Base-by-base conservation (phyloP, 2,113 vertebrate genomes). In the Falco punctatus region DNA sequence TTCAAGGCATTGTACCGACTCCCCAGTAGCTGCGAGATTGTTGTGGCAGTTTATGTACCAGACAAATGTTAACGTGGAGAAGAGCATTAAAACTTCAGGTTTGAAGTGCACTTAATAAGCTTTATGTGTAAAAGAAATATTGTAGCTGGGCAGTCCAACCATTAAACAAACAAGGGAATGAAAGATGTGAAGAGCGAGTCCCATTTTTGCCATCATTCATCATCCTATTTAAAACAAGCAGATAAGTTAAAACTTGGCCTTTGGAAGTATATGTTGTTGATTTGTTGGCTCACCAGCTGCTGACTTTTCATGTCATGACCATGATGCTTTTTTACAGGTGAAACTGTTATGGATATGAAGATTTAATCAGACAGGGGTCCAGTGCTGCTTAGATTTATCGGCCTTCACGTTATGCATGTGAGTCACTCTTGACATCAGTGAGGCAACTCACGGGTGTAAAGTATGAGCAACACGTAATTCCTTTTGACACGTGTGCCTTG, bases 21-120 rank as follows among this genome's bases (percentile, higher is more conserved):
- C 67, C 21, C 61, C 42, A 18, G 81, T 24, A 81, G 81, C 42
- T 86, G 71, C 1, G 19, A 90, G 52, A 85, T 61, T 90, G 58
- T 77, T 65, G 61, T 94, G 86, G 48, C 90, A 93, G 74, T 93
- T 93, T 86, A 91, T 91, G 89, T 54, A 49, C 23, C 33, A 71
- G 78, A 44, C 62, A 86, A 95, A 81, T 52, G 61, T 85, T 92
- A 85, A 57, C 74, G 52, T 24, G 94, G 58, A 93, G 79, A 91
- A 88, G 27, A 77, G 40, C 61, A 52, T 80, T 90, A 67, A 92
- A 77, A 69, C 80, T 70, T 92, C 59, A 66, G 62, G n/a, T 86
- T 69, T 86, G 81, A 42, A 55, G 70, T 64, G 44, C 44, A 64
- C n/a, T 78, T 81, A 54, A 71, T 81, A 88, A 85, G 71, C 32